phyloP scores from a whole-genome alignment of 2,888 invertebrate genomes.

The Copidosoma aretas region DNA sequence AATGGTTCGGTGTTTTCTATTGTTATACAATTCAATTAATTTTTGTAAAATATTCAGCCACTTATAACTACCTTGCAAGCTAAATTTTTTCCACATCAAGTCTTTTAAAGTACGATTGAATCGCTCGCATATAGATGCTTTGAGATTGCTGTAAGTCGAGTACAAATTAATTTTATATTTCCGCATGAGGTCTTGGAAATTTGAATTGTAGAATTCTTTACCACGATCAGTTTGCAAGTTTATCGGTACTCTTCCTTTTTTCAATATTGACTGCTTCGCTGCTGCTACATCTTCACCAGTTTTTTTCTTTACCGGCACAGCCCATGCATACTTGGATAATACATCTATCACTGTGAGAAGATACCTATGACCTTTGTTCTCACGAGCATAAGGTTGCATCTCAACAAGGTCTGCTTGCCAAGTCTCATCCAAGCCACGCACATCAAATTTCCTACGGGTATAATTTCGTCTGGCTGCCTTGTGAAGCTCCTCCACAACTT shows the following conservation, averaged over 20 bases:
- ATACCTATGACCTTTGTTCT: no score
- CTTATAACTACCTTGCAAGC: constrained; percentile 42
- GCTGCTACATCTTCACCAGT: constrained; percentile 45
- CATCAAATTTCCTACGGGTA: constrained; percentile 54
- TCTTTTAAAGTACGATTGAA: no score
- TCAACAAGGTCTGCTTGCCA: constrained; percentile 62
- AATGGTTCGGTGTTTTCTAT: constrained; percentile 25
- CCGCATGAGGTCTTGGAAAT: constrained; percentile 13
- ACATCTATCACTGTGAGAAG: constrained; percentile 57
- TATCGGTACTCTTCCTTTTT: constrained; percentile 32
- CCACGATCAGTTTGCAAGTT: constrained; percentile 42
- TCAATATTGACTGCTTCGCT: constrained; percentile 39
- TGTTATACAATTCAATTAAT: constrained; percentile 42
- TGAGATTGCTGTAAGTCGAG: constrained; percentile 44
- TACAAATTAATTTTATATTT: constrained; percentile 36
- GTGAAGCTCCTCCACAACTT: constrained; percentile 30
- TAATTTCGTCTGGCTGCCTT: constrained; percentile 26
- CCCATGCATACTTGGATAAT: constrained; percentile 58
- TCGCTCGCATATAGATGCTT: constrained; percentile 41
- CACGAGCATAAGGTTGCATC: constrained; percentile 41
- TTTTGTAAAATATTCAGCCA: constrained; percentile 40
- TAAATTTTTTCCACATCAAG: constrained; percentile 47
- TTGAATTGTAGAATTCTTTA: constrained; percentile 44
- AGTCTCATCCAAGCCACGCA: constrained; percentile 33
- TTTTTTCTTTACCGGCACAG: constrained; percentile 36